Conservation (phyloP, 2,113 vertebrate species). For the Crotophaga sulcirostris region DNA sequence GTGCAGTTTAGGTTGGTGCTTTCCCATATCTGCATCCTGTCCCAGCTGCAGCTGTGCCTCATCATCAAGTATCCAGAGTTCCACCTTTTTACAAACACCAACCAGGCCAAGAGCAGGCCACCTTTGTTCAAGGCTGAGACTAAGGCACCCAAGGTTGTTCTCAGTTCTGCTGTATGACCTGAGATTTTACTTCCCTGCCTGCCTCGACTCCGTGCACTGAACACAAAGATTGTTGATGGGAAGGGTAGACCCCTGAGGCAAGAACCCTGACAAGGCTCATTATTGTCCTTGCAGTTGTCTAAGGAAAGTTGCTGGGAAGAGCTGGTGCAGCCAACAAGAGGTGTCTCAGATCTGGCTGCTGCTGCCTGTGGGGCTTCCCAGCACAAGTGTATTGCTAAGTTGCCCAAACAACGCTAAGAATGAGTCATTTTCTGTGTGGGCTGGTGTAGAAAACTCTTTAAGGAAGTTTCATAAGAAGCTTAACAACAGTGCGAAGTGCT, state of each 20-base stretch:
- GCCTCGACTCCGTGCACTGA: no score
- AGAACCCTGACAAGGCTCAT: rapidly evolving
- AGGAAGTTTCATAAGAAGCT: constrained; percentile 31
- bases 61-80: not conserved
- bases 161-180: not conserved
- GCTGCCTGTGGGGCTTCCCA: not conserved
- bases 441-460: not conserved
- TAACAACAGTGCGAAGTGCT: not conserved
- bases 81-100: not conserved
- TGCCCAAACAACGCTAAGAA: not conserved
- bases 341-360: not conserved
- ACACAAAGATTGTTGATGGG: no score
- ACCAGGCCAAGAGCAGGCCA: not conserved
- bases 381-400: constrained; percentile 9
- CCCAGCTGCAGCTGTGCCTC: not conserved
- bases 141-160: not conserved
- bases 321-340: not conserved
- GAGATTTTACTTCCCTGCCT: not conserved
- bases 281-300: not conserved
- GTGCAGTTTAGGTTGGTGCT: not conserved
- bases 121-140: not conserved
- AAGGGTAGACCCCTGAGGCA: not conserved
- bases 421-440: not conserved
- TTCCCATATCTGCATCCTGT: not conserved
- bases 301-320: not conserved